These are phyloP conservation scores for Leptinotarsa peninsularis DNA, from an alignment of 2,888 invertebrate genomes.

Conservation along the genomic window DNA sequence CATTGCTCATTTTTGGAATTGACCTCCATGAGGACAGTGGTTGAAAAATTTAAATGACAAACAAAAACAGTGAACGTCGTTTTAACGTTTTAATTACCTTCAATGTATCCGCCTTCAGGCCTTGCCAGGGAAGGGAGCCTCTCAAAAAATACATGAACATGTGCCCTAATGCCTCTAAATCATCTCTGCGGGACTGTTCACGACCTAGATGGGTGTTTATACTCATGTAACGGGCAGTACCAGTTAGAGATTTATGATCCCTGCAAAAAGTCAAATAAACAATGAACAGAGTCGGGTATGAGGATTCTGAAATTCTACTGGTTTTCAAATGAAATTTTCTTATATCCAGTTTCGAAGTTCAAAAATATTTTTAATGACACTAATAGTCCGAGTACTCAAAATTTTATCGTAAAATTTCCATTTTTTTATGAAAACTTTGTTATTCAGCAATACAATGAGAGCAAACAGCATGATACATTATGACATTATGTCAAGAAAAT, in stretches of 20 bases:
- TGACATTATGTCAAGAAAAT: too few species aligned
- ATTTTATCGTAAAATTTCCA: too few species aligned
- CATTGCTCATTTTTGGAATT: too few species aligned
- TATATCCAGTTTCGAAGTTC: too few species aligned
- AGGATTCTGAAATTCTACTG: too few species aligned
- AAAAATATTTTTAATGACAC: too few species aligned
- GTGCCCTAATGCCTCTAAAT: constrained; percentile 98
- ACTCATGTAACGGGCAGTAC: constrained; percentile 99
- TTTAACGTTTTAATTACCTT: constrained; percentile 68
- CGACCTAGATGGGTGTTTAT: constrained; percentile 99
- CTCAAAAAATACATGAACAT: constrained; percentile 99
- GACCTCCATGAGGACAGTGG: too few species aligned
- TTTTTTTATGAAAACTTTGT: too few species aligned
- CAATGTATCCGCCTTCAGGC: constrained; percentile 98
- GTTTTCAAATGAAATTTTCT: too few species aligned
- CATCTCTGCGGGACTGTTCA: constrained; percentile 99
- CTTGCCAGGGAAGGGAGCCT: constrained; percentile 99
- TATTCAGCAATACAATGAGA: too few species aligned
- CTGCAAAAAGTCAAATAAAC: constrained; percentile 67
- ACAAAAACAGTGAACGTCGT: neutral
- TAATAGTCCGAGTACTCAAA: too few species aligned
- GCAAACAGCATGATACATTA: too few species aligned
- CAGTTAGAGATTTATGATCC: constrained; percentile 99
- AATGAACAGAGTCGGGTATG: neutral
- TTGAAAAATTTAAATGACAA: neutral